Percentiles rank a stretch among this genome's conserved stretches.
phyloP scores from a whole-genome alignment of 2,797 vertebrate species.

The Brotogeris chrysoptera region DNA sequence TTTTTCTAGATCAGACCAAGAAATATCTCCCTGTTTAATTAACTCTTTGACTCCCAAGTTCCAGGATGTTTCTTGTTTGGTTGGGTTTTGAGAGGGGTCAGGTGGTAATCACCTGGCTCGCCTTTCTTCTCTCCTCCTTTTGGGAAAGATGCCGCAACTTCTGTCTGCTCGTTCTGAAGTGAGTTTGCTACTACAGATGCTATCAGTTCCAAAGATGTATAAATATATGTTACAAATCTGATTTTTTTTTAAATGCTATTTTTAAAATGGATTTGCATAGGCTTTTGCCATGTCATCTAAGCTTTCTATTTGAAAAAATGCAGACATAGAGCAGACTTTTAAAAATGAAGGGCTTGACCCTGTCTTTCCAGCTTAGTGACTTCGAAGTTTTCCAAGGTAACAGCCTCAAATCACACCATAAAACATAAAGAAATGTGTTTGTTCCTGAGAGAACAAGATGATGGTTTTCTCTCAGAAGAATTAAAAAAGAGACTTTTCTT shows the following conservation, averaged over 20 bases:
- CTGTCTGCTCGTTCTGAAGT: neutral
- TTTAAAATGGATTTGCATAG: neutral
- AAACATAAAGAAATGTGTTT: neutral
- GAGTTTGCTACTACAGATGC: neutral
- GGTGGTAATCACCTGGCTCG: neutral
- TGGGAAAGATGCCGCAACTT: neutral
- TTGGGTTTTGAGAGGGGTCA: neutral
- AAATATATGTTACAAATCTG: neutral
- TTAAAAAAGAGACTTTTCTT: neutral
- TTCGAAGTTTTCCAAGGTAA: neutral
- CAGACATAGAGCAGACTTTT: neutral
- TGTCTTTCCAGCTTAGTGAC: neutral
- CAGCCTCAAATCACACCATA: neutral
- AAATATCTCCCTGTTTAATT: neutral
- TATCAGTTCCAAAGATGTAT: neutral
- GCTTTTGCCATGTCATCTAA: neutral
- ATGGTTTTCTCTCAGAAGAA: neutral
- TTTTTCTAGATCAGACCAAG: neutral
- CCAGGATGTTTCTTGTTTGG: neutral
- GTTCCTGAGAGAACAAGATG: neutral
- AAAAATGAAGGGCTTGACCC: neutral
- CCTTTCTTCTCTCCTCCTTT: neutral
- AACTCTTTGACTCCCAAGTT: neutral
- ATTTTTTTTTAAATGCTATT: fast-evolving
- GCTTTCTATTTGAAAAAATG: neutral